These are phyloP conservation scores for Mesopsocus fuscifrons DNA, from an alignment of 2,888 invertebrate genomes.

Conservation along the genomic window DNA sequence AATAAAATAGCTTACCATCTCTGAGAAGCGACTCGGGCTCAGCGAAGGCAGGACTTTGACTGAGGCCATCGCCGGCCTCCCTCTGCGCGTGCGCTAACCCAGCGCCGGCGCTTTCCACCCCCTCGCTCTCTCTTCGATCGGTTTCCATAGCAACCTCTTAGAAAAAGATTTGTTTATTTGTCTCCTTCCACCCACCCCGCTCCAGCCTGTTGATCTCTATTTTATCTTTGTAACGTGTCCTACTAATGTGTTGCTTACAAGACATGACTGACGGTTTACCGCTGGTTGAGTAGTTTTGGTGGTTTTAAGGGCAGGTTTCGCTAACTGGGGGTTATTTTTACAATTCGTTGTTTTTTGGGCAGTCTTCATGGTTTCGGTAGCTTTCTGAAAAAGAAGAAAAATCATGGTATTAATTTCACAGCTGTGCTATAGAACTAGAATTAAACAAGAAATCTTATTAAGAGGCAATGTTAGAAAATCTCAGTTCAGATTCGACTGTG, in stretches of 20 bases:
- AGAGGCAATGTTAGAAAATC: too few relatives aligned
- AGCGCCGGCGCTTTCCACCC: slow-evolving; percentile 1
- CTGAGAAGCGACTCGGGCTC: neutral
- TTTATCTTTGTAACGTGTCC: slow-evolving; percentile 4
- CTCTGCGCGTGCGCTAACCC: neutral
- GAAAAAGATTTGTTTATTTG: slow-evolving; percentile 10
- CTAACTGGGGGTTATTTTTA: neutral
- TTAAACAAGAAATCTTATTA: slow-evolving; percentile 1
- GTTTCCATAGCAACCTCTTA: slow-evolving; percentile 9
- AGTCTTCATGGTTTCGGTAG: neutral
- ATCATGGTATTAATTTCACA: neutral
- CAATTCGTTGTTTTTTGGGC: neutral
- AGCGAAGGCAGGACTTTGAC: slow-evolving; percentile 4
- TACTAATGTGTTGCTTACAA: slow-evolving; percentile 1
- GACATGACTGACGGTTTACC: neutral
- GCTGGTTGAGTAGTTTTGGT: neutral
- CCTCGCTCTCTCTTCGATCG: slow-evolving; percentile 5
- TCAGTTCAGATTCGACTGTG: too few relatives aligned
- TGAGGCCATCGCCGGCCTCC: slow-evolving; percentile 5
- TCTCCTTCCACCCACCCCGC: neutral
- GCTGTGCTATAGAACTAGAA: neutral
- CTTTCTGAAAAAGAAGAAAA: slow-evolving; percentile 2
- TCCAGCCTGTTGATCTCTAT: slow-evolving; percentile 9
- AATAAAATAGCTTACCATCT: neutral
- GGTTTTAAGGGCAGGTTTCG: neutral